These are phyloP conservation scores for Oryctes rhinoceros DNA, from an alignment of 1,140 invertebrate species.

Conservation along the genomic window DNA sequence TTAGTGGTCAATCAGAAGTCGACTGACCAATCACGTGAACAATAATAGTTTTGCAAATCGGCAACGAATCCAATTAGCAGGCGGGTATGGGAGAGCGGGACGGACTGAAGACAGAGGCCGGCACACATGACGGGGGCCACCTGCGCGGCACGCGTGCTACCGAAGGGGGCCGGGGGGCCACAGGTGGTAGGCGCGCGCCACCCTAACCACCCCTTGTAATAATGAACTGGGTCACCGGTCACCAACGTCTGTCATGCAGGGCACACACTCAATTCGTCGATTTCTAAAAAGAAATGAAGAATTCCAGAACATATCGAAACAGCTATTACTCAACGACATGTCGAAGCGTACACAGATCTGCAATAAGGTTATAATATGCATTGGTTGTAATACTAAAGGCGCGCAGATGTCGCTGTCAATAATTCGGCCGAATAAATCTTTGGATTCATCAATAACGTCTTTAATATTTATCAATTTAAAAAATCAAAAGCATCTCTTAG, in stretches of 20 bases:
- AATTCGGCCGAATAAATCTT: too few relatives aligned
- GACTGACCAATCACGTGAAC: conserved; percentile 38
- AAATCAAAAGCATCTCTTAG: too few relatives aligned
- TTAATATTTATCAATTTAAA: too few relatives aligned
- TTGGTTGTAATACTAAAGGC: too few relatives aligned
- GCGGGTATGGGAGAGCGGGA: conserved; percentile 39
- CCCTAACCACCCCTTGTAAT: conserved; percentile 43
- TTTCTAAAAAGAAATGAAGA: not conserved
- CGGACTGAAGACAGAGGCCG: conserved; percentile 24
- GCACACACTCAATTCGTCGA: conserved; percentile 32
- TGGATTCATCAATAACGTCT: too few relatives aligned
- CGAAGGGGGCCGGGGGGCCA: conserved; percentile 39
- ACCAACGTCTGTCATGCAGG: conserved; percentile 23
- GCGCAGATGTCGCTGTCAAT: too few relatives aligned
- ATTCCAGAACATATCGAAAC: not conserved
- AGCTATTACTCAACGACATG: not conserved
- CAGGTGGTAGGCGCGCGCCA: conserved; percentile 45
- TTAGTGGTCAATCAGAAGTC: conserved; percentile 27
- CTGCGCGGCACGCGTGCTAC: conserved; percentile 42
- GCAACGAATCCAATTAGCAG: conserved; percentile 38
- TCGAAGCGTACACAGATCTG: too few relatives aligned
- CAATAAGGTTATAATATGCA: too few relatives aligned
- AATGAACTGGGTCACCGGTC: conserved; percentile 43
- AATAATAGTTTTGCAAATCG: conserved; percentile 41
- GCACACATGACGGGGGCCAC: conserved; percentile 44